Percentiles rank a stretch among this genome's conserved stretches.
phyloP scores from a whole-genome alignment of 1,140 invertebrate species.

The Apolygus lucorum region DNA sequence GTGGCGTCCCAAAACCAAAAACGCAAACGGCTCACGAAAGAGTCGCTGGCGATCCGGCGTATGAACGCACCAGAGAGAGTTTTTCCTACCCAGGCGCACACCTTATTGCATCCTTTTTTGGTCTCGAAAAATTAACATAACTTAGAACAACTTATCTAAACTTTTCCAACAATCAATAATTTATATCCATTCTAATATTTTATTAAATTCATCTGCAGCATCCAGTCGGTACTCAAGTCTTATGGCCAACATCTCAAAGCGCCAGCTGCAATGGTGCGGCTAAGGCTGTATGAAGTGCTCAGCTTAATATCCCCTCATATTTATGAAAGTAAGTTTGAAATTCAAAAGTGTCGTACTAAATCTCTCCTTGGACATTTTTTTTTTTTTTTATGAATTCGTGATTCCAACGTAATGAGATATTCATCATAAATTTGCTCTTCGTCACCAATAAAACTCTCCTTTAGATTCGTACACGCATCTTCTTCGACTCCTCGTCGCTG shows the following conservation, averaged over 20 bases:
- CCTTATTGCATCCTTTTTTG: too few relatives aligned
- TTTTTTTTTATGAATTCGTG: not conserved
- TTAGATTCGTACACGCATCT: slow-evolving; percentile 71
- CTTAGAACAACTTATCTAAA: too few relatives aligned
- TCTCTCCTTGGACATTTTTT: not conserved
- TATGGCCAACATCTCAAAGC: slow-evolving; percentile 92
- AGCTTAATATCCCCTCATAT: slow-evolving; percentile 70
- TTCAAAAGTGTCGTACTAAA: not conserved
- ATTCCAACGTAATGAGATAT: slow-evolving; percentile 12
- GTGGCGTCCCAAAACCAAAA: too few relatives aligned
- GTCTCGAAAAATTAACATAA: too few relatives aligned
- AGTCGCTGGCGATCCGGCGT: too few relatives aligned
- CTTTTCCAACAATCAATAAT: too few relatives aligned
- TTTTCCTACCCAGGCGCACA: too few relatives aligned
- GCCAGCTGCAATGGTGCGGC: slow-evolving; percentile 80
- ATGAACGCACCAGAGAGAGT: too few relatives aligned
- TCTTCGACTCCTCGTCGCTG: slow-evolving; percentile 88
- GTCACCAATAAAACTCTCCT: too few relatives aligned
- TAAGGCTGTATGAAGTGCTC: slow-evolving; percentile 85
- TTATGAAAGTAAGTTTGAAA: slow-evolving; percentile 59
- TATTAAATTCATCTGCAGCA: too few relatives aligned
- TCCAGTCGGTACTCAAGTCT: slow-evolving; percentile 77
- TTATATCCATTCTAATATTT: too few relatives aligned
- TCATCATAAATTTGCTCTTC: not conserved
- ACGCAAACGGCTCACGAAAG: too few relatives aligned